Evolutionary conservation across 1,140 invertebrate species (phyloP), one percentile per base, ranked within the genome.

Genomic region (Drosophila persimilis): DNA sequence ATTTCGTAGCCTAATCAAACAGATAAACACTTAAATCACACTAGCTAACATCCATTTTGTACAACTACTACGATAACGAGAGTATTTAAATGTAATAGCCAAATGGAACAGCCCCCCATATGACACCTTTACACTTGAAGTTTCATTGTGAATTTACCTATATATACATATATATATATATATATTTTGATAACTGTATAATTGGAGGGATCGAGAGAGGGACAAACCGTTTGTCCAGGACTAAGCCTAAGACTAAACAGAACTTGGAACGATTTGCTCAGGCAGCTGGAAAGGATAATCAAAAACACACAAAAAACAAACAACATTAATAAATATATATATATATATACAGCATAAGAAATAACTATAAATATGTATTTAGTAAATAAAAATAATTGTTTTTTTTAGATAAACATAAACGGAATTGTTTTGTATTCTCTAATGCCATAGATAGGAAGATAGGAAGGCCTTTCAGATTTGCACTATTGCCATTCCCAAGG

Each of bases 201-300:
- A 72, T 55, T 66, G 50, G 15, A 22, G 26, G 7, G 43, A 65
- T 45, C 11, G 22, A 62, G 17, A 43, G 31, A 45, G 35, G 43
- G 64, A 43, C 57, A 61, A 41, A 13, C 8, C 22, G 29, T 52
- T 31, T 41, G 47, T 39, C 55, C 11, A 58, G 17, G 11, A 52
- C 69, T 73, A 54, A 44, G 59, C 56, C 35, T 55, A 45, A 73
- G 47, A 66, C 54, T 73, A 73, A 50, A 72, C 65, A 46, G 55
- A 58, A 80, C 43, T 57, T 54, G 57, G 56, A 51, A 69, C 56
- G 52, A 54, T 74, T 67, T 80, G 77, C 77, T 80, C 76, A 79
- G 71, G 76, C 76, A 62, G 63, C 64, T 79, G 71, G 47, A 83
- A 83, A 69, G 44, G 59, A 83, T 83, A 81, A 81, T 81, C 78